A percentile compares a stretch with the other conserved stretches of the same genome.
phyloP scores from a whole-genome alignment of 2,113 vertebrate species.

The Myrmecobius fasciatus region DNA sequence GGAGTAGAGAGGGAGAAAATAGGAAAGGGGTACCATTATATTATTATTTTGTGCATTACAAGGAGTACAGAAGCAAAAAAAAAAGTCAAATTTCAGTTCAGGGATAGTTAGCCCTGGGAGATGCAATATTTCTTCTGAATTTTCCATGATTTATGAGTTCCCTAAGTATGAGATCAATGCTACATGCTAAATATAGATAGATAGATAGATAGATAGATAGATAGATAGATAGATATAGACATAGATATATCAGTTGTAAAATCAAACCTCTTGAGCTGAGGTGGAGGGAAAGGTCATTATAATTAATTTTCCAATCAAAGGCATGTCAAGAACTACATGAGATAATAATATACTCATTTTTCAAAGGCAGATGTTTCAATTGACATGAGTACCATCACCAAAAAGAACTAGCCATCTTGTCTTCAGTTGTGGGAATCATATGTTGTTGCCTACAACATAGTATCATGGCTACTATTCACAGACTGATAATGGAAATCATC shows the following conservation, averaged over 20 bases:
- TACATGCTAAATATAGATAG: neutral
- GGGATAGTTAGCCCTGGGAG: neutral
- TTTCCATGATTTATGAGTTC: neutral
- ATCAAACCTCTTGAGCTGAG: neutral
- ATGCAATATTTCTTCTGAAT: neutral
- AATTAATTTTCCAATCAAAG: neutral
- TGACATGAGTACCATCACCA: neutral
- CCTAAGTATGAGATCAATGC: neutral
- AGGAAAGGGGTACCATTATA: slow-evolving; percentile 5
- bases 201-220: too few species aligned
- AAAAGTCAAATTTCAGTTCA: neutral
- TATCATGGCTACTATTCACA: neutral
- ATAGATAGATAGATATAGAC: too few species aligned
- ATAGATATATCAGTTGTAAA: neutral
- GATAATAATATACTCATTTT: neutral
- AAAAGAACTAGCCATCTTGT: neutral
- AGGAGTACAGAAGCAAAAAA: neutral
- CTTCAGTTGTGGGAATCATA: neutral
- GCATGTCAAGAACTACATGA: neutral
- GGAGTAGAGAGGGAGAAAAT: slow-evolving; percentile 12
- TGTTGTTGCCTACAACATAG: neutral
- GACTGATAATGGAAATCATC: neutral
- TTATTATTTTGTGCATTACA: neutral
- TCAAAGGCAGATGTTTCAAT: neutral
- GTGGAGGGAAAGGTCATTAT: neutral